phyloP scores from a whole-genome alignment of 2,888 invertebrate genomes.

The Synanthedon formicaeformis region DNA sequence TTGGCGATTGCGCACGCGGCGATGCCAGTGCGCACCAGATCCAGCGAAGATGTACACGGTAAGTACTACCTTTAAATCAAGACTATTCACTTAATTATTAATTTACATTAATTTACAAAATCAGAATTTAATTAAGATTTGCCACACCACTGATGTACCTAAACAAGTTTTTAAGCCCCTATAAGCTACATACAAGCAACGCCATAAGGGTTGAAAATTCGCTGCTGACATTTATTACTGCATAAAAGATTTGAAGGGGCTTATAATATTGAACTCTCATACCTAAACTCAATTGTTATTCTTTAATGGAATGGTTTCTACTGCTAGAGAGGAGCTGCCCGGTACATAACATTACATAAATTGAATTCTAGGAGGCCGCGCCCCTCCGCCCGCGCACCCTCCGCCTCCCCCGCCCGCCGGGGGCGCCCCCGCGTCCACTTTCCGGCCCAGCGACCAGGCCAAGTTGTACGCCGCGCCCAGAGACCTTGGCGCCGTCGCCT shows the following conservation, averaged over 20 bases:
- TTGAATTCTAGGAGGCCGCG: conserved; percentile 37
- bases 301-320: no score
- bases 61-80: conserved; percentile 1
- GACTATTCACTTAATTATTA: no score
- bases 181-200: no score
- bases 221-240: no score
- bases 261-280: no score
- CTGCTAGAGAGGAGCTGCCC: no score
- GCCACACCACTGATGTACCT: not conserved
- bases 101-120: not conserved
- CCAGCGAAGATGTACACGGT: conserved; percentile 61
- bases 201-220: no score
- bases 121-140: not conserved
- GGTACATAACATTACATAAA: no score
- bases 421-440: conserved; percentile 81
- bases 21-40: conserved; percentile 45
- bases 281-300: no score
- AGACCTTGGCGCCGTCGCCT: conserved; percentile 58
- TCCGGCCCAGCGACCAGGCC: conserved; percentile 81
- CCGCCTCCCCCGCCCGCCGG: conserved; percentile 75
- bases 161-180: no score
- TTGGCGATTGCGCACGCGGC: conserved; percentile 59
- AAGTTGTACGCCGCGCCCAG: conserved; percentile 89
- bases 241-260: no score
- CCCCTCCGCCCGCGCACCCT: conserved; percentile 84